A percentile compares a stretch with the other conserved stretches of the same genome.
Evolutionary conservation across 1,140 invertebrate species (phyloP).

Genomic region (Caenorhabditis tropicalis): DNA sequence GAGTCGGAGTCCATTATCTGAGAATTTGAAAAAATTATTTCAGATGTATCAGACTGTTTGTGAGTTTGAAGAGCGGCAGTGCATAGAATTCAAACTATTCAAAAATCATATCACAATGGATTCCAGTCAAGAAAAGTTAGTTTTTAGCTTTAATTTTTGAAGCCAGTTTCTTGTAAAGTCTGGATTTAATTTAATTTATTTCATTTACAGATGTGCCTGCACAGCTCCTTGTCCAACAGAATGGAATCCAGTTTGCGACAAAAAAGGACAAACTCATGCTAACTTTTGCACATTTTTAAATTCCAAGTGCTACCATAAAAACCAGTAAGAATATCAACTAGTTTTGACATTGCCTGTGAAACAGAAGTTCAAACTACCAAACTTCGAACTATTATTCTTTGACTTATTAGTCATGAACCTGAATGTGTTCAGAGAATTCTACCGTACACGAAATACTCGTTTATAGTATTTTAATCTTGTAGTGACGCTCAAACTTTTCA

Average conservation of each 20-base stretch:
- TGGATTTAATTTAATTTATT: background rate
- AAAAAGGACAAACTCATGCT: conserved; percentile 23
- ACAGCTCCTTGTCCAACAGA: conserved; percentile 6
- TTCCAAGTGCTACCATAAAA: conserved; percentile 30
- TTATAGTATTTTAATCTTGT: too few species aligned
- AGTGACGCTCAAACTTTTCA: too few species aligned
- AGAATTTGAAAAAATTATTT: background rate
- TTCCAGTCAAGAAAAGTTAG: conserved; percentile 13
- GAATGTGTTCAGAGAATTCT: too few species aligned
- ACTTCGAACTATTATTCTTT: too few species aligned
- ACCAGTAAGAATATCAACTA: background rate
- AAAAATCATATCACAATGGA: conserved; percentile 40
- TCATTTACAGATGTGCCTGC: background rate
- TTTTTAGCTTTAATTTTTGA: background rate
- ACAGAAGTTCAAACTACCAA: too few species aligned
- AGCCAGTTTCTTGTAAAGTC: too few species aligned
- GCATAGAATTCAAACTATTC: conserved; percentile 13
- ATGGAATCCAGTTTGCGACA: conserved; percentile 29
- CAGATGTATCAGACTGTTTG: conserved; percentile 27
- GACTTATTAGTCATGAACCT: too few species aligned
- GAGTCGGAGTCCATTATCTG: background rate
- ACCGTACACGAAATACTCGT: too few species aligned
- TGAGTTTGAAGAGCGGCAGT: conserved; percentile 34
- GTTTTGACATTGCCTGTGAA: background rate
- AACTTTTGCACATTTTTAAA: conserved; percentile 38